Conservation (phyloP, 2,113 vertebrate species). For the Buteo buteo region DNA sequence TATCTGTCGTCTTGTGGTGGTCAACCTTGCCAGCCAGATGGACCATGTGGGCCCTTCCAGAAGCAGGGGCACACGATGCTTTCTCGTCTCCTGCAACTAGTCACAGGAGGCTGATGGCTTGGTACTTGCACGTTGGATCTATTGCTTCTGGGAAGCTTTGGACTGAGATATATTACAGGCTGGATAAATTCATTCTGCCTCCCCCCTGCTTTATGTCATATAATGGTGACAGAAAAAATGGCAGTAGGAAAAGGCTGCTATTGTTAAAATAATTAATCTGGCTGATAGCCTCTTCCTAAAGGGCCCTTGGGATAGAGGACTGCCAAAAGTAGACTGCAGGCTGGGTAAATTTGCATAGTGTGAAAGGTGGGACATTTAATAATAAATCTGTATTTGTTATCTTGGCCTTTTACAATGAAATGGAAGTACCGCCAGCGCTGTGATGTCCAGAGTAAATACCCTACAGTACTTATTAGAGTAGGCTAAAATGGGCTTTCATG, state of each 20-base stretch:
- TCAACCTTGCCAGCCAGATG: background rate
- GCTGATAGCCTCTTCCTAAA: conserved; percentile 61
- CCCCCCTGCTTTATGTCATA: conserved; percentile 32
- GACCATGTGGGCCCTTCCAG: background rate
- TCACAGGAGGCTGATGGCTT: background rate
- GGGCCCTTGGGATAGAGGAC: conserved; percentile 50
- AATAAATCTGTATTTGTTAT: conserved; percentile 53
- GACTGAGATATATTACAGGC: background rate
- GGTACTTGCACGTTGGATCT: background rate
- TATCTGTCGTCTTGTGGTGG: background rate
- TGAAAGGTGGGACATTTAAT: conserved; percentile 50
- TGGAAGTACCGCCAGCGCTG: background rate
- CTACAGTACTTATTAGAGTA: background rate
- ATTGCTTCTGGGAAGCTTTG: conserved; percentile 18
- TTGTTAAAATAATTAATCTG: conserved; percentile 68
- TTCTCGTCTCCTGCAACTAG: background rate
- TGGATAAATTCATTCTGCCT: conserved; percentile 1
- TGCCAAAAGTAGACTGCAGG: conserved; percentile 58
- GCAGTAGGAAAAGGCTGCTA: conserved; percentile 51
- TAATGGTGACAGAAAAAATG: conserved; percentile 42
- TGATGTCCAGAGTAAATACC: background rate
- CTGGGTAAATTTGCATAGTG: conserved; percentile 46
- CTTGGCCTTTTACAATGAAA: background rate
- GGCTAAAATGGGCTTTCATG: background rate
- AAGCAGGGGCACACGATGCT: accelerated